Conservation (phyloP, 2,888 invertebrate species). For the Carterocephalus palaemon region DNA sequence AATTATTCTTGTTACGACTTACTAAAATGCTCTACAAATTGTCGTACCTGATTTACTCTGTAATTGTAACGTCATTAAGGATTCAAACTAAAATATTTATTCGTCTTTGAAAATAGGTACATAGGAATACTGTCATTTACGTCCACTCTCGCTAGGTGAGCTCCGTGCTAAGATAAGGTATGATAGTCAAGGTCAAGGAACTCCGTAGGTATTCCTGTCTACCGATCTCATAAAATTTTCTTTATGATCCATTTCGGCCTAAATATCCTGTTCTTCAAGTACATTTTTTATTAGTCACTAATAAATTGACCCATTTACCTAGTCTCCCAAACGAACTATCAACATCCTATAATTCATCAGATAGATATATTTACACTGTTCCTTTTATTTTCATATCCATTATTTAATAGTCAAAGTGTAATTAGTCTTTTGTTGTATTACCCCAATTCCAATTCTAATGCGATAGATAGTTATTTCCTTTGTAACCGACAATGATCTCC, state of each 20-base stretch:
- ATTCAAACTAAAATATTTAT: conserved; percentile 9
- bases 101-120: conserved; percentile 4
- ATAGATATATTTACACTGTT: too few species aligned
- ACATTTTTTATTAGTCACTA: too few species aligned
- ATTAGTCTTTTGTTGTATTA: too few species aligned
- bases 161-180: conserved; percentile 2
- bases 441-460: too few species aligned
- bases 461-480: too few species aligned
- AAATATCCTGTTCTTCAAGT: too few species aligned
- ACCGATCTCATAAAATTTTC: background rate
- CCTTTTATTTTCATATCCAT: too few species aligned
- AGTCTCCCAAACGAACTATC: too few species aligned
- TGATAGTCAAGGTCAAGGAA: conserved; percentile 8
- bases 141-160: conserved; percentile 18
- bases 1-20: conserved; percentile 23
- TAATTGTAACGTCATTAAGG: conserved; percentile 11
- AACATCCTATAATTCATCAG: too few species aligned
- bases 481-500: too few species aligned
- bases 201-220: background rate
- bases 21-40: conserved; percentile 14
- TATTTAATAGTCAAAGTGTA: too few species aligned
- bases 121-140: conserved; percentile 15
- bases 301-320: too few species aligned
- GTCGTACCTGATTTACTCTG: conserved; percentile 24
- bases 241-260: background rate